phyloP scores from a whole-genome alignment of 2,113 vertebrate genomes.

The Benitochromis conjunctus region DNA sequence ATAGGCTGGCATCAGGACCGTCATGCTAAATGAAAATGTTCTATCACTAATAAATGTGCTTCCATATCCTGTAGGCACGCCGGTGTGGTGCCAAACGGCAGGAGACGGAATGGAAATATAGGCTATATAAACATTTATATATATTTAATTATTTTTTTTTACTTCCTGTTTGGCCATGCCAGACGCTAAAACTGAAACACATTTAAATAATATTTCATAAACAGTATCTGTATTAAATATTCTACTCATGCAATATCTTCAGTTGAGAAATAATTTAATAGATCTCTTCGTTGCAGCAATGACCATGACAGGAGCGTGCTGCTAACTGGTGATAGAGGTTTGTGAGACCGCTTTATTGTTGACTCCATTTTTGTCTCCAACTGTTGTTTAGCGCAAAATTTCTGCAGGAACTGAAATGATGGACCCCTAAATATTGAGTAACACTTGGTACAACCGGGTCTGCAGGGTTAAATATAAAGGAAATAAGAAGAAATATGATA shows the following conservation, averaged over 20 bases:
- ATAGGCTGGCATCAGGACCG: constrained; percentile 25
- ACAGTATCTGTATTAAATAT: constrained; percentile 64
- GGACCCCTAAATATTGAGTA: neutral
- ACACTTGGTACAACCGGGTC: neutral
- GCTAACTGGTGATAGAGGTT: neutral
- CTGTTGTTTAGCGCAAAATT: neutral
- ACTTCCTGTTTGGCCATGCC: neutral
- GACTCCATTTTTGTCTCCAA: neutral
- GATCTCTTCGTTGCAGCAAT: constrained; percentile 12
- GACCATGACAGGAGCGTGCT: neutral
- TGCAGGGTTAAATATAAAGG: neutral
- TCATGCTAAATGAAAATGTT: constrained; percentile 53
- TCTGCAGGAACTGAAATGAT: neutral
- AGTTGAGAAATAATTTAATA: constrained; percentile 72
- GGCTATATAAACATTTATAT: neutral
- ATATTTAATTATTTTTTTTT: neutral
- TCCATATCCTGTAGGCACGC: constrained; percentile 11
- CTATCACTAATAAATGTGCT: constrained; percentile 67
- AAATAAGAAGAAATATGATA: neutral
- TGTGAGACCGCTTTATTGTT: neutral
- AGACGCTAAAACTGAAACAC: constrained; percentile 15
- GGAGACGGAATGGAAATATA: neutral
- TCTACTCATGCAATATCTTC: constrained; percentile 70
- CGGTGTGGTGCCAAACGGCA: neutral
- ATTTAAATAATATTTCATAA: constrained; percentile 55